Percentiles rank a stretch among this genome's conserved stretches.
These are phyloP conservation scores for Solea solea DNA, from an alignment of 2,113 vertebrate species.

Conservation along the genomic window DNA sequence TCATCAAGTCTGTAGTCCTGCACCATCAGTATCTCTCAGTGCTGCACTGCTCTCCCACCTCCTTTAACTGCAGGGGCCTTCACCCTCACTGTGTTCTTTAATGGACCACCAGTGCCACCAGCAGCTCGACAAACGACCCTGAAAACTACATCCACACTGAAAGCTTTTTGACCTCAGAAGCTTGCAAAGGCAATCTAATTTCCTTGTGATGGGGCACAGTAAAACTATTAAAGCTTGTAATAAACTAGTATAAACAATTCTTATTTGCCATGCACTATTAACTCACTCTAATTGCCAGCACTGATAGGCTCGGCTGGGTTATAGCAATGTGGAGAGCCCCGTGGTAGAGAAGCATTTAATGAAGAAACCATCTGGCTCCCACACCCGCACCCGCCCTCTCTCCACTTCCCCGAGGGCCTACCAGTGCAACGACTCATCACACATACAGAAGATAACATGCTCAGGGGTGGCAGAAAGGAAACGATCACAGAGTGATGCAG, in stretches of 20 bases:
- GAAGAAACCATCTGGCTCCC: constrained; percentile 74
- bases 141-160: constrained; percentile 56
- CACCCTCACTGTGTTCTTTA: constrained; percentile 20
- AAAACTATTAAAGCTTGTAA: constrained; percentile 80
- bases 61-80: neutral
- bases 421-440: constrained; percentile 44
- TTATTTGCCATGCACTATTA: constrained; percentile 79
- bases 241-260: constrained; percentile 80
- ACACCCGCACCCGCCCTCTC: constrained; percentile 11
- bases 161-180: constrained; percentile 68
- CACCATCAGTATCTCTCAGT: constrained; percentile 4
- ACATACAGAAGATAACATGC: constrained; percentile 34
- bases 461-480: constrained; percentile 12
- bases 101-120: constrained; percentile 16
- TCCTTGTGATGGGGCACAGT: constrained; percentile 67
- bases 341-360: constrained; percentile 73
- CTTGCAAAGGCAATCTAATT: constrained; percentile 79
- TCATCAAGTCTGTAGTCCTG: neutral
- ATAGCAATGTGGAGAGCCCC: constrained; percentile 54
- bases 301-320: constrained; percentile 72
- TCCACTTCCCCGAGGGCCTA: constrained; percentile 53
- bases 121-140: constrained; percentile 54
- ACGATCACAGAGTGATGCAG: neutral
- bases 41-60: constrained; percentile 10
- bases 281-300: constrained; percentile 71